A percentile compares a stretch with the other conserved stretches of the same genome.
phyloP scores from a whole-genome alignment of 2,888 invertebrate genomes.

The Limnephilus rhombicus region DNA sequence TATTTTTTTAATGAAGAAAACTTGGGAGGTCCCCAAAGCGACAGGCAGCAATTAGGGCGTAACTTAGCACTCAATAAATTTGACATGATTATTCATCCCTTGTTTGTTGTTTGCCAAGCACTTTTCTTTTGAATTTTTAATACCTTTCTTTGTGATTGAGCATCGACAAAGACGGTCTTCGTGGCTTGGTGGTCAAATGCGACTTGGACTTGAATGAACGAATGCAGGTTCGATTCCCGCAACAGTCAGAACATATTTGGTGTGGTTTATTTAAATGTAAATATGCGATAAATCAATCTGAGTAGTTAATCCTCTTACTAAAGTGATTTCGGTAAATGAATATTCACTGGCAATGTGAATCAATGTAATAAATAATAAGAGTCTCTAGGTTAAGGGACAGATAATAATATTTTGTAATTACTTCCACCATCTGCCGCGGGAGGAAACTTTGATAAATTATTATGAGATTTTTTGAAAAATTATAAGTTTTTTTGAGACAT shows the following conservation, averaged over 20 bases:
- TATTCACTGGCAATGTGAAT: too few species aligned
- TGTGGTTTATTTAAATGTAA: neutral
- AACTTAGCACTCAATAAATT: constrained; percentile 64
- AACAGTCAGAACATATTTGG: neutral
- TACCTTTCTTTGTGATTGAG: neutral
- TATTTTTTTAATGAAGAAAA: constrained; percentile 66
- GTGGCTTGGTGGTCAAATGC: neutral
- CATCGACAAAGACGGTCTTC: neutral
- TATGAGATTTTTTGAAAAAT: too few species aligned
- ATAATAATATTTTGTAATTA: too few species aligned
- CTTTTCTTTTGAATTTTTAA: constrained; percentile 35
- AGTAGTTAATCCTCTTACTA: neutral
- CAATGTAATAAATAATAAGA: too few species aligned
- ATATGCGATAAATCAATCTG: neutral
- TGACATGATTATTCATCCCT: constrained; percentile 50
- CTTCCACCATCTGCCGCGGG: too few species aligned
- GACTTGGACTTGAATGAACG: neutral
- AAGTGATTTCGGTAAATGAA: too few species aligned
- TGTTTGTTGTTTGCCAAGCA: constrained; percentile 19
- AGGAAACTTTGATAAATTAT: too few species aligned
- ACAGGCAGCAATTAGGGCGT: constrained; percentile 47
- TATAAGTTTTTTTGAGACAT: too few species aligned
- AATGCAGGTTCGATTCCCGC: neutral
- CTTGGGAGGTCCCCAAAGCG: constrained; percentile 49
- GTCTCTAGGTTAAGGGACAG: too few species aligned